phyloP scores from a whole-genome alignment of 2,888 invertebrate genomes.

The Amphipoea lucens region DNA sequence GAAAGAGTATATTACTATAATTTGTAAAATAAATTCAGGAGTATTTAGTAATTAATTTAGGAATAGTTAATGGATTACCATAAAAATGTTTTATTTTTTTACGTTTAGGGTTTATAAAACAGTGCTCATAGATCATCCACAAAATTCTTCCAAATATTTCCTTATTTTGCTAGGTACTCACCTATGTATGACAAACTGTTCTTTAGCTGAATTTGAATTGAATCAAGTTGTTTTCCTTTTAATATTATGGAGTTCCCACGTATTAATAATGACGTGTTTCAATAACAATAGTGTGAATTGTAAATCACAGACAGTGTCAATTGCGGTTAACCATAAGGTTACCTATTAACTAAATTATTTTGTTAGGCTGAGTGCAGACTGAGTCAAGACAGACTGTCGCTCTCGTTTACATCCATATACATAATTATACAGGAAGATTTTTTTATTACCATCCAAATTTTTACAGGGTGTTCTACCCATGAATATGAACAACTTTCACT shows the following conservation, averaged over 20 bases:
- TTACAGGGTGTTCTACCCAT: no score
- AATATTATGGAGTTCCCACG: background rate
- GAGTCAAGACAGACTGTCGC: no score
- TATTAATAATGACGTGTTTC: constrained; percentile 1
- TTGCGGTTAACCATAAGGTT: background rate
- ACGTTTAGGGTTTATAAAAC: background rate
- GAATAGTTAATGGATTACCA: no score
- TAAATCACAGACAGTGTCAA: constrained; percentile 22
- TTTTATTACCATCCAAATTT: no score
- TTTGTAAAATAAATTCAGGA: no score
- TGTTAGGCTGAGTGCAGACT: background rate
- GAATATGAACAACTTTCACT: no score
- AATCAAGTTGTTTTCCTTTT: constrained; percentile 25
- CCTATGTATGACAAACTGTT: background rate
- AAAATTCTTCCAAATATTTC: background rate
- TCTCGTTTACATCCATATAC: no score
- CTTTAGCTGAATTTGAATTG: background rate
- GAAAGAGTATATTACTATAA: no score
- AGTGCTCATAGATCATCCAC: background rate
- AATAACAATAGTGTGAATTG: background rate
- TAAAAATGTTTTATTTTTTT: no score
- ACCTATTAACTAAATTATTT: background rate
- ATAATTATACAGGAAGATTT: no score
- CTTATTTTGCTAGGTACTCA: background rate
- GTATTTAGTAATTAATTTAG: no score